These are phyloP conservation scores for Drosophila elegans DNA, from an alignment of 1,140 invertebrate species.

Conservation along the genomic window DNA sequence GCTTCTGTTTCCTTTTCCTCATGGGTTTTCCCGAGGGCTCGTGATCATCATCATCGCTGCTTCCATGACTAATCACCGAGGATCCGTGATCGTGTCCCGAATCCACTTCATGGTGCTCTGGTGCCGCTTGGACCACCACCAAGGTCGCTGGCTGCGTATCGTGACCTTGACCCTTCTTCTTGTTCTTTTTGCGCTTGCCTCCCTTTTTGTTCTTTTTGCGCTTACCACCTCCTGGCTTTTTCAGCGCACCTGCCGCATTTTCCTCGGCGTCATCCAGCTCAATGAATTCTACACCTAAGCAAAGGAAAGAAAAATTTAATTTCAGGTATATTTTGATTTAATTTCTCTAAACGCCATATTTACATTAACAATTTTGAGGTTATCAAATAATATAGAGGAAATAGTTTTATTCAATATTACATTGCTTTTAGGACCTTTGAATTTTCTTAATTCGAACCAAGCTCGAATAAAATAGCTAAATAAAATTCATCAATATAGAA, in stretches of 20 bases:
- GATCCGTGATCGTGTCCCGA: slow-evolving; percentile 39
- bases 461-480: no score
- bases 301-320: no score
- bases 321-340: no score
- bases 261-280: slow-evolving; percentile 66
- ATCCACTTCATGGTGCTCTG: slow-evolving; percentile 67
- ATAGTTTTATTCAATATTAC: no score
- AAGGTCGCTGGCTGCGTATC: slow-evolving; percentile 62
- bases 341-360: no score
- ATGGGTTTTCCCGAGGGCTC: slow-evolving; percentile 32
- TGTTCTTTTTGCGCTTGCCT: slow-evolving; percentile 51
- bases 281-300: slow-evolving; percentile 63
- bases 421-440: no score
- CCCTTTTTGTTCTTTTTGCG: slow-evolving; percentile 69
- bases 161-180: slow-evolving; percentile 58
- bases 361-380: no score
- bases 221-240: slow-evolving; percentile 66
- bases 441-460: no score
- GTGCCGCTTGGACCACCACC: slow-evolving; percentile 70
- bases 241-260: slow-evolving; percentile 34
- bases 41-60: slow-evolving; percentile 23
- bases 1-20: slow-evolving; percentile 61
- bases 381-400: no score
- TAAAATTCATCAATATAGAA: no score
- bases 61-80: slow-evolving; percentile 41